Evolutionary conservation across 2,113 vertebrate species (phyloP), one percentile per base, ranked within the genome.

Genomic region (Lamprotornis superbus): DNA sequence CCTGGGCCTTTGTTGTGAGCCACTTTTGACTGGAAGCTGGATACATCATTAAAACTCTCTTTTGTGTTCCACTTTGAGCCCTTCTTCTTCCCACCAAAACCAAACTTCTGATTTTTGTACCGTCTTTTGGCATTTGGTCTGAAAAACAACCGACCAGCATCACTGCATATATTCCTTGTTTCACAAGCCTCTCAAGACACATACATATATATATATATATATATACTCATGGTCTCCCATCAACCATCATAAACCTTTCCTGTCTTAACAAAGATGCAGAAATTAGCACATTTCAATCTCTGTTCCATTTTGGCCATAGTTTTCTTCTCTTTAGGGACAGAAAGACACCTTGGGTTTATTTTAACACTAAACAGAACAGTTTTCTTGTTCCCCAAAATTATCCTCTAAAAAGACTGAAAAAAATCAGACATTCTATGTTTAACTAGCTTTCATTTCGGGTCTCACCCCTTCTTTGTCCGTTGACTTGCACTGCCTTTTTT

Each of bases 41-140:
- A 99, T 9, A 99, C 97, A 1, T 99, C 99, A 28, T 99, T 98
- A 70, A 97, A 95, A 95, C 99, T 99, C 49, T 99, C 99, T 69
- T 98, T 99, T 30, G 99, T 99, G 96, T 99, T 99, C 99, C 99
- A 98, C 93, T 99, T 99, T 44, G 97, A 98, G 18, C 99, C 99
- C 40, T 98, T 99, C 95, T 99, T 99, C 98, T 98, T 99, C 19
- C 99, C 99, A 25, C 99, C 99, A 90, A 99, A 99, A 75, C 99
- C 99, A 96, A 99, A 99, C 95, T 98, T 99, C 95, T 99, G 98
- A 90, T 99, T 99, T 97, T 99, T 99, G 95, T 97, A 99, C 57
- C 98, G 98, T 83, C 98, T 98, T 97, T 99, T 99, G 28, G 99
- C 96, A 65, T 93, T 99, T 42, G 98, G 97, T 46, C 99, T 99